These are phyloP conservation scores for Heterodera carotae DNA, from an alignment of 1,140 invertebrate genomes.

Conservation along the genomic window DNA sequence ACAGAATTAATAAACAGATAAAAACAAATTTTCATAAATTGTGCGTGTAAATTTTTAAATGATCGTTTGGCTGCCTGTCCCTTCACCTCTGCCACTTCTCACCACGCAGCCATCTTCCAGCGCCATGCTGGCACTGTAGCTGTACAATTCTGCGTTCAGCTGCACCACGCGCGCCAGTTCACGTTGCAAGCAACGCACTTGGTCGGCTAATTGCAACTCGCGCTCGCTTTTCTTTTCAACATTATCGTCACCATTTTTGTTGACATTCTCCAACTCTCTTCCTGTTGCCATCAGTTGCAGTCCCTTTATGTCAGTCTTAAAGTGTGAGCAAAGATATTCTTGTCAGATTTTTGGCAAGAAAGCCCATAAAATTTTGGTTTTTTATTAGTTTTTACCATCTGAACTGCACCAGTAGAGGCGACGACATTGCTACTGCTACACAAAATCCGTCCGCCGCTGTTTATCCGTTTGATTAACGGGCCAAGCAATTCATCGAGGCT, in stretches of 20 bases:
- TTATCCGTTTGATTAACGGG: neutral
- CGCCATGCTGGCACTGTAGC: conserved; percentile 7
- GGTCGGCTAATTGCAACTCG: neutral
- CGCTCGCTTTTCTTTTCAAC: neutral
- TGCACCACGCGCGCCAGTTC: conserved; percentile 20
- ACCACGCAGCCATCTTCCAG: neutral
- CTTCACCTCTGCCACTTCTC: neutral
- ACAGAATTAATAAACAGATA: too few relatives aligned
- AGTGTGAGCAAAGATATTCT: too few relatives aligned
- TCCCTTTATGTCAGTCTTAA: too few relatives aligned
- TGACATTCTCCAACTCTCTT: neutral
- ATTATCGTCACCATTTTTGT: neutral
- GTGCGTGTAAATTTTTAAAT: too few relatives aligned
- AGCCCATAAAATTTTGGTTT: too few relatives aligned
- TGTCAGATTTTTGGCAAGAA: too few relatives aligned
- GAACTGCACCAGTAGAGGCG: too few relatives aligned
- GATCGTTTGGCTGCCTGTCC: neutral
- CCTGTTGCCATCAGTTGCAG: neutral
- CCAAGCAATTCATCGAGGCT: neutral
- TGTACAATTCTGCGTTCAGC: conserved; percentile 24
- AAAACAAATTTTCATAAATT: too few relatives aligned
- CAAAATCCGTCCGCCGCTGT: neutral
- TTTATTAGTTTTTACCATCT: too few relatives aligned
- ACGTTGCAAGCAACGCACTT: neutral
- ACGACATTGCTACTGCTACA: too few relatives aligned